Percentiles rank a stretch among this genome's conserved stretches.
Evolutionary conservation across 2,113 vertebrate species (phyloP).

Genomic region (Nesospiza acunhae): DNA sequence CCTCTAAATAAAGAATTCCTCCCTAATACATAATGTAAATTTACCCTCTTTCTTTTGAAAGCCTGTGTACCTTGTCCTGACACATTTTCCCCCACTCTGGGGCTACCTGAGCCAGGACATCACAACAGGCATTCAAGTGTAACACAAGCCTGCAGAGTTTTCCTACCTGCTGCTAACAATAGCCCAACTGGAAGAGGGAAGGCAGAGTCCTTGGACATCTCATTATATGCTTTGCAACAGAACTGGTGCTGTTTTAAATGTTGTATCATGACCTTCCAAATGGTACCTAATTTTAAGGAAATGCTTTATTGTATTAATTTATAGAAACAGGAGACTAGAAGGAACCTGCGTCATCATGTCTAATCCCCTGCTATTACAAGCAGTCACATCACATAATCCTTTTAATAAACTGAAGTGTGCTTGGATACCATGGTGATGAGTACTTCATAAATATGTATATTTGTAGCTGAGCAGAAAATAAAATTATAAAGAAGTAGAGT

Average conservation of each 20-base stretch:
- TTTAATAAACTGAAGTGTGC: constrained; percentile 39
- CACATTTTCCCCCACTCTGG: not conserved
- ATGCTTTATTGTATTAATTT: not conserved
- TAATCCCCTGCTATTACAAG: not conserved
- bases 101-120: not conserved
- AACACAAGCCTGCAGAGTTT: not conserved
- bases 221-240: not conserved
- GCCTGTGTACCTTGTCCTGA: not conserved
- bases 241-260: not conserved
- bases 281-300: not conserved
- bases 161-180: not conserved
- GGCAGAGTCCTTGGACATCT: not conserved
- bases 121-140: not conserved
- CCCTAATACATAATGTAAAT: not conserved
- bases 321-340: not conserved
- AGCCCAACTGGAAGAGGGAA: not conserved
- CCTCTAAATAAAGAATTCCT: not conserved
- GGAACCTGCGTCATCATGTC: not conserved
- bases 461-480: not conserved
- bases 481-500: not conserved
- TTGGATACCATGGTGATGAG: constrained; percentile 30
- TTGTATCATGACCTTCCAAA: not conserved
- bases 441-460: constrained; percentile 22
- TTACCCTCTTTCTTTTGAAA: not conserved
- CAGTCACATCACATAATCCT: not conserved